phyloP scores from a whole-genome alignment of 2,888 invertebrate genomes.

The Synergus umbraculus region DNA sequence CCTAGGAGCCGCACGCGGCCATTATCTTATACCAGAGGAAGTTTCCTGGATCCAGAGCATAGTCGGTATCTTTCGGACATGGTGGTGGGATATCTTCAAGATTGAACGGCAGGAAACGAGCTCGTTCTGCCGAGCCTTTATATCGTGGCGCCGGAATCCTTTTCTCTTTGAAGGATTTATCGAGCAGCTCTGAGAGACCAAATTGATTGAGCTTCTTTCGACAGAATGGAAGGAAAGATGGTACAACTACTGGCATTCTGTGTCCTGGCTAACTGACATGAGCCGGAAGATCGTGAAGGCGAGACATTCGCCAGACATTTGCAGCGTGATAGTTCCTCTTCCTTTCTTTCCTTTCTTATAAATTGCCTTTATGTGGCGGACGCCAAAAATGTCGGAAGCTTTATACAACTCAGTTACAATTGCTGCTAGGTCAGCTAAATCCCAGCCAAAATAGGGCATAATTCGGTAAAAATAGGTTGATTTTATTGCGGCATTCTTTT shows the following conservation, averaged over 20 bases:
- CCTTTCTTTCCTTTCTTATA: slow-evolving; percentile 21
- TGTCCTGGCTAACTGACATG: slow-evolving; percentile 30
- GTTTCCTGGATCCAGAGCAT: slow-evolving; percentile 45
- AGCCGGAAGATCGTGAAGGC: slow-evolving; percentile 34
- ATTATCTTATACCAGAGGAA: slow-evolving; percentile 65
- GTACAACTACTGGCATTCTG: slow-evolving; percentile 21
- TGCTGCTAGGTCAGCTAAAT: slow-evolving; percentile 37
- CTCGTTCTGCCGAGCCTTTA: slow-evolving; percentile 40
- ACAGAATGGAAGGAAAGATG: slow-evolving; percentile 33
- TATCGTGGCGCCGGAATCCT: slow-evolving; percentile 21
- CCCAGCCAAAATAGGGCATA: slow-evolving; percentile 22
- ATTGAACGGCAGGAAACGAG: slow-evolving; percentile 30
- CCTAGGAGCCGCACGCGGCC: slow-evolving; percentile 64
- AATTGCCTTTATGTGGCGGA: slow-evolving; percentile 33
- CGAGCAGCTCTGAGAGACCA: slow-evolving; percentile 27
- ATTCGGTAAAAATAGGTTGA: background rate
- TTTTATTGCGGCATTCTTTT: background rate
- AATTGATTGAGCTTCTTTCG: slow-evolving; percentile 40
- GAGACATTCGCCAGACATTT: slow-evolving; percentile 36
- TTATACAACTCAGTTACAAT: slow-evolving; percentile 30
- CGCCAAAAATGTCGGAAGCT: slow-evolving; percentile 30
- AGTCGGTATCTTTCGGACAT: slow-evolving; percentile 38
- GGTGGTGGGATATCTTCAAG: slow-evolving; percentile 36
- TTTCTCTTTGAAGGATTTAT: slow-evolving; percentile 38
- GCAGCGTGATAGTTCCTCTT: slow-evolving; percentile 26